Evolutionary conservation across 2,113 vertebrate genomes (phyloP).

Genomic region (Phrynocephalus versicolor): DNA sequence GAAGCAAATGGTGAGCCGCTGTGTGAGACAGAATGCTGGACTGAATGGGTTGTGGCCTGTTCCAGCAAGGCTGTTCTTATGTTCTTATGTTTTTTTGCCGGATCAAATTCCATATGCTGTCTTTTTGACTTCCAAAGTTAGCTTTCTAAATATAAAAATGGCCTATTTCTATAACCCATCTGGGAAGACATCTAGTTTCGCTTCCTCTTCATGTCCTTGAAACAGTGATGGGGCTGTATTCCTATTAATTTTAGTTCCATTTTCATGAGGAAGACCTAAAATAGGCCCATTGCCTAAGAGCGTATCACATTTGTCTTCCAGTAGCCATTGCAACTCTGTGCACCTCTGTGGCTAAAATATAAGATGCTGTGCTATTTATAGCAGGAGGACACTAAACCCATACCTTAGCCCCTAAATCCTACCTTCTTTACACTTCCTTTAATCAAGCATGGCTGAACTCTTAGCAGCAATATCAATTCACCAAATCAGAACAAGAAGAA

Average conservation of each 20-base stretch:
- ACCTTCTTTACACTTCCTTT: background rate
- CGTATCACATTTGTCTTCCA: background rate
- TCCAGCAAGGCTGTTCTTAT: too few relatives aligned
- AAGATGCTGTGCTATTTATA: background rate
- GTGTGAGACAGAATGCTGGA: too few relatives aligned
- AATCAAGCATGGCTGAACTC: background rate
- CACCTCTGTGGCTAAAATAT: background rate
- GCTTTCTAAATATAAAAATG: constrained; percentile 69
- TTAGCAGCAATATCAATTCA: background rate
- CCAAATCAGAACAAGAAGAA: background rate
- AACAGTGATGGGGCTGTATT: background rate
- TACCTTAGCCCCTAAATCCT: background rate
- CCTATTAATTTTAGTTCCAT: background rate
- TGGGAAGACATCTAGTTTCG: constrained; percentile 53
- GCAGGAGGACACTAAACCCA: background rate
- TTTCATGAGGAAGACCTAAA: background rate
- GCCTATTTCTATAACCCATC: constrained; percentile 68
- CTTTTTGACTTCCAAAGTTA: constrained; percentile 41
- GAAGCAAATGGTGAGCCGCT: too few relatives aligned
- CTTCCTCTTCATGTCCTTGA: background rate
- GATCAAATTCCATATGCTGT: background rate
- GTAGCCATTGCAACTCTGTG: background rate
- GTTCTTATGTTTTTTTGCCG: too few relatives aligned
- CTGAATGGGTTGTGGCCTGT: too few relatives aligned
- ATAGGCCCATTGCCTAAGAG: background rate